Evolutionary conservation across 2,797 vertebrate species (phyloP).

Genomic region (Anguilla pacifica): DNA sequence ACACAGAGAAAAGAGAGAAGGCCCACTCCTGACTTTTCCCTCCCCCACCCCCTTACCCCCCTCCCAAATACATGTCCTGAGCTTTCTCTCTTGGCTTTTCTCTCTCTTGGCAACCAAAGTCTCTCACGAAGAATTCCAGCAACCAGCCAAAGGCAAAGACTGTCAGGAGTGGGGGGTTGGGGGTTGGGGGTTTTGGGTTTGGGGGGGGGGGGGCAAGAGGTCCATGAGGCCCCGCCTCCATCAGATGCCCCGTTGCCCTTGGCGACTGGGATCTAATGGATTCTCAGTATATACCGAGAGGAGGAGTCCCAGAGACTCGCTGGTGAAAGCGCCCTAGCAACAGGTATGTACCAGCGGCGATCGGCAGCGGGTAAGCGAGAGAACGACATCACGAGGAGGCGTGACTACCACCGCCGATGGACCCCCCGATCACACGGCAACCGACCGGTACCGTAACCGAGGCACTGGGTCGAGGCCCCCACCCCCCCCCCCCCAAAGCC

Average conservation of each 20-base stretch:
- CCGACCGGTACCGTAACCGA: neutral
- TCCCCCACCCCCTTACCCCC: constrained; percentile 28
- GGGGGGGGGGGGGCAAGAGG: neutral
- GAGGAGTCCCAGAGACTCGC: neutral
- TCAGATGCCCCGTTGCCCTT: constrained; percentile 63
- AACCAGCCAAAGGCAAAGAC: constrained; percentile 76
- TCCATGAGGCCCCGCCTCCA: constrained; percentile 53
- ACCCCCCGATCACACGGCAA: neutral
- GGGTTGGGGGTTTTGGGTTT: constrained; percentile 38
- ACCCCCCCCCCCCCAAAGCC: neutral
- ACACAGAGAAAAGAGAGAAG: constrained; percentile 62
- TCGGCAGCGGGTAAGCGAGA: constrained; percentile 17
- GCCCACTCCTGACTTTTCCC: constrained; percentile 65
- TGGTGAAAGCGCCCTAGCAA: neutral
- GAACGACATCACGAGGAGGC: neutral
- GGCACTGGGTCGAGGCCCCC: neutral
- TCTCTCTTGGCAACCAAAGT: constrained; percentile 77
- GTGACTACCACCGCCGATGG: neutral
- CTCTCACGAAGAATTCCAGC: constrained; percentile 78
- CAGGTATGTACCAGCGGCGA: neutral
- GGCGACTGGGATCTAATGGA: constrained; percentile 62
- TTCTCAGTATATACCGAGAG: constrained; percentile 55
- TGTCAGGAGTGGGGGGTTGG: constrained; percentile 51
- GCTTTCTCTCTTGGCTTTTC: constrained; percentile 67
- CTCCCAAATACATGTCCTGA: constrained; percentile 72